Base-by-base conservation (phyloP, 2,797 vertebrate species). In the Furcifer pardalis region DNA sequence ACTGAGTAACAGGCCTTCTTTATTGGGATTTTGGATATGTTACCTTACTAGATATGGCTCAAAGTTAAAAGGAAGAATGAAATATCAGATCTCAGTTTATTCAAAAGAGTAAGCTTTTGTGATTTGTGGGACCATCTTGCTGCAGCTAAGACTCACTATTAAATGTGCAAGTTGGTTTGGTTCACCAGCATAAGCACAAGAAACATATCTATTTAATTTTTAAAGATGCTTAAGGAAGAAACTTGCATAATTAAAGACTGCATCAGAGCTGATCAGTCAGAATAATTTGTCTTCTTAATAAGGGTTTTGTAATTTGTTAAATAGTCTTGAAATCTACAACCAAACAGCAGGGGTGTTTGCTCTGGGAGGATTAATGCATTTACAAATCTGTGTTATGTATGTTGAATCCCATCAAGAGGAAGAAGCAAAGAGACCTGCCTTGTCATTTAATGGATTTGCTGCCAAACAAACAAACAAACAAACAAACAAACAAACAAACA, bases 181-280 rank as follows among this genome's bases (percentile, higher is more conserved):
- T 94, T 95, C 93, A 79, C 56, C 60, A 32, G 44, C 25, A 90
- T 17, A 68, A 94, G 94, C 87, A 93, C 91, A 92, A 90, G 92
- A 93, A 78, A 62, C 42, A 77, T 84, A 92, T 91, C 94, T 90
- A 4, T 79, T 95, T 96, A 96, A 95, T 95, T 95, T 95, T 95
- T 96, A 95, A 95, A 94, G 82, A 87, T 86, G 88, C 93, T 93
- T 93, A 93, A 91, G 90, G 90, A 89, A 95, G 94, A 93, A 87
- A 79, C 94, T 94, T 95, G 93, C 94, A 95, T 96, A 95, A 96
- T 96, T 95, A 94, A 96, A 92, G 92, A 94, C 91, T 71, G 91
- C 86, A 88, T 89, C 90, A 78, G 84, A 86, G 66, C 88, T 92
- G 91, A 92, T 95, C 93, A 94, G 93, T 93, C 65, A 80, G 92